Evolutionary conservation across 1,140 invertebrate genomes (phyloP), one percentile per base, ranked within the genome.

Genomic region (Nautilus pompilius): DNA sequence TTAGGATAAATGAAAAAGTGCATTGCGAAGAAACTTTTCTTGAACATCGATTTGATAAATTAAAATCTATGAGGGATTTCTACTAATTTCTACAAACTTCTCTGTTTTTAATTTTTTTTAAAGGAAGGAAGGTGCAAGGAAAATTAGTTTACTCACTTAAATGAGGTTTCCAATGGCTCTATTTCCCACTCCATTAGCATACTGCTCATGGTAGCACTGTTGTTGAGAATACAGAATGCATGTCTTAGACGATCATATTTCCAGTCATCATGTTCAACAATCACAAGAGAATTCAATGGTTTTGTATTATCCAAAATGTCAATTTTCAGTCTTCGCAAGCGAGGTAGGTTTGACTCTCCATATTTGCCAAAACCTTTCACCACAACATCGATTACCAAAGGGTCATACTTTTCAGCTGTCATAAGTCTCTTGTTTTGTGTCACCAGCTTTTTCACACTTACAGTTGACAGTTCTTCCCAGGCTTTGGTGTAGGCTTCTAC

Each of bases 201-300:
- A 48, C 69, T 66, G 60, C 71, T 71, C 32, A 69, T 49, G 13
- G 70, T 72, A 45, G 68, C 67, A 26, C 68, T 71, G 46, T 67
- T 67, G 32, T 74, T 71, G 13, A 76, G 60, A 36, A 76, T 76
- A 65, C 67, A 71, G 67, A 76, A 76, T 3, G 72, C 69, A 59
- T 74, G 73, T 15, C 68, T 45, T 46, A 69, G 62, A 24, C 74
- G 68, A 60, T 76, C 74, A 53, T 65, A 30, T 8, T 58, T 58
- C 74, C 74, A 76, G 29, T 72, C 69, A 32, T 63, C 60, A 54
- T 74, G 68, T 49, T 76, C 74, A 33, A 74, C 58, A 15, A 76
- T 66, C 2, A 76, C 69, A 15, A 76, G 58, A 5, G 51, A 65
- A 1, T 71, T 63, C 22, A 65, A n/a, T 8, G 30, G 22, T 20